Base-by-base conservation (phyloP, 2,888 invertebrate species). In the Parnassius smintheus region DNA sequence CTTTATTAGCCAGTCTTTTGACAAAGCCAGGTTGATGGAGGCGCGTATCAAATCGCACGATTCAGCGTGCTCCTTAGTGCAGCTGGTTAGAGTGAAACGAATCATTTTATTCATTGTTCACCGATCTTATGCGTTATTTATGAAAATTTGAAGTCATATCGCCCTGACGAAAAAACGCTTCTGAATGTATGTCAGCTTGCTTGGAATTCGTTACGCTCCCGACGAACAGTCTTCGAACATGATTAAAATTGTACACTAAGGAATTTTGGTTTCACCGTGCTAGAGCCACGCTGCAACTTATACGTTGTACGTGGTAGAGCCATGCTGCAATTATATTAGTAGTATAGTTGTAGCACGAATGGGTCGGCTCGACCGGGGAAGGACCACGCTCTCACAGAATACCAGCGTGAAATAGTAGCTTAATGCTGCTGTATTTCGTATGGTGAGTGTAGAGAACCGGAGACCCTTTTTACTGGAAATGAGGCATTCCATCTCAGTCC, bases 11-110 rank as follows among this genome's bases (percentile, higher is more conserved):
- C 77, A 78, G 82, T 76, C 85, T 88, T 90, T 90, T 85, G 85
- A 89, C 86, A 89, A 88, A 79, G 80, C 80, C 70, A 79, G 76
- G 81, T 84, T 86, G 89, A 91, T 88, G 88, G 88, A 89, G 85
- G 89, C 87, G 89, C 91, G 90, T 90, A 88, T 86, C 91, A 84
- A 91, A 91, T 91, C 83, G 88, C 68, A 70, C 82, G 81, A 88
- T 88, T 88, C 84, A 83, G 75, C 75, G 75, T 80, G 86, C 87
- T 88, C 86, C 91, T 91, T 88, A 87, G 74, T 82, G 81, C 91
- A 91, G 88, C 91, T 91, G 91, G 87, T 85, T 83, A 75, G 79
- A 77, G 85, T 85, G 88, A 76, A 82, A 74, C 91, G 84, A 91
- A 91, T 91, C 80, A 80, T 84, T 85, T 81, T 85, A 88, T 88